Evolutionary conservation across 2,113 vertebrate genomes (phyloP), one percentile per base, ranked within the genome.

Genomic region (Mola mola): DNA sequence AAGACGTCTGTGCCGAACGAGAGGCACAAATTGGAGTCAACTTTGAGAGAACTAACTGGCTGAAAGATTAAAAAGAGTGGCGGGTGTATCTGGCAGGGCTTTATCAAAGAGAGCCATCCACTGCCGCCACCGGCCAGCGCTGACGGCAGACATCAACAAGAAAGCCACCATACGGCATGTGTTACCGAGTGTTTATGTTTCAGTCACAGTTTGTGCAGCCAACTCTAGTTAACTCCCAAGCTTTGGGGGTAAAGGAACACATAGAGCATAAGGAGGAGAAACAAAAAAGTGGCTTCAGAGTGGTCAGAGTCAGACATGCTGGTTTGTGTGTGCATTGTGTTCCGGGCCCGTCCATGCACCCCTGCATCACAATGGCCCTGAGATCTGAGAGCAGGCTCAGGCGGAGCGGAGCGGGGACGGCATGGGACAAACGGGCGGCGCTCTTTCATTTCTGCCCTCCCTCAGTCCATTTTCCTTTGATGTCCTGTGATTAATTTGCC

Each of bases 401-500:
- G 82, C 82, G 31, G 85, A 77, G 79, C 75, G 53, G 58, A 87
- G 82, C 55, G 56, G 84, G 64, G 77, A 81, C 67, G 48, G 70
- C 79, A 67, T 67, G 79, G 82, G 68, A 84, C 81, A 85, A 88
- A 84, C 51, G 37, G 73, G 80, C 84, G 77, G 89, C 84, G 43
- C 72, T 80, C 84, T 86, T 90, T 87, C 75, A 88, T 91, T 80
- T 51, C 61, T 59, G 61, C 73, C 55, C 64, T 70, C 59, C 57
- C 52, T 74, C 59, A 37, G 38, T 48, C 69, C 58, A 40, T 69
- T 73, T 64, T 51, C 68, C 87, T 91, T 91, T 92, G 88, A 92
- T 87, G 83, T 91, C 49, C 66, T 84, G 81, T 90, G 89, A 91
- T 91, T 91, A 91, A 83, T 83, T 82, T 81, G 84, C 64, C 77